These are phyloP conservation scores for Drosophila arawakana DNA, from an alignment of 1,140 invertebrate species.

Conservation along the genomic window DNA sequence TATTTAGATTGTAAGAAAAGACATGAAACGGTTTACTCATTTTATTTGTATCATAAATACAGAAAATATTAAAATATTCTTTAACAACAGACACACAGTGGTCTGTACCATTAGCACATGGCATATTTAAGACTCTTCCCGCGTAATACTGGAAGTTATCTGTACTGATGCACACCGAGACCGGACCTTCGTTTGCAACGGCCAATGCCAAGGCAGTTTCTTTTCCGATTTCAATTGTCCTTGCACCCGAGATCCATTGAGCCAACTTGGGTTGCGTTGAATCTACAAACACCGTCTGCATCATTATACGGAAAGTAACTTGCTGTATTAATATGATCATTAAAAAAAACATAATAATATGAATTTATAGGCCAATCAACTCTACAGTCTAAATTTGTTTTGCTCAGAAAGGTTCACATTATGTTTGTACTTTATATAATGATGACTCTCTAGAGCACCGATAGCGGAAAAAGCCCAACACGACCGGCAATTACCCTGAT, in stretches of 20 bases:
- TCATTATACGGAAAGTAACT: background rate
- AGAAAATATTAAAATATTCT: no score
- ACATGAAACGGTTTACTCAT: no score
- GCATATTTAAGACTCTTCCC: background rate
- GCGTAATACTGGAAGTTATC: background rate
- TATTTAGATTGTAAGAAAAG: no score
- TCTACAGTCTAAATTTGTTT: background rate
- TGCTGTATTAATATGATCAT: background rate
- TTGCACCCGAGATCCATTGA: background rate
- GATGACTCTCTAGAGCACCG: slow-evolving; percentile 92
- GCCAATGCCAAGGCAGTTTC: background rate
- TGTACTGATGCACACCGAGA: background rate
- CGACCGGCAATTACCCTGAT: slow-evolving; percentile 94
- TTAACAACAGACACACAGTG: background rate
- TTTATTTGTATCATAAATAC: no score
- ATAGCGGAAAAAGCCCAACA: slow-evolving; percentile 97
- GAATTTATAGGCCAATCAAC: background rate
- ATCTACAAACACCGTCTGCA: background rate
- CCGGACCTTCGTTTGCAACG: slow-evolving; percentile 1
- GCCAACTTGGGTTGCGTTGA: background rate
- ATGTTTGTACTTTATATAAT: no score
- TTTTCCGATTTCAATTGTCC: background rate
- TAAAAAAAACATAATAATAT: background rate
- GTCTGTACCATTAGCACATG: background rate
- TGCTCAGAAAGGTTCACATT: background rate